A percentile compares a stretch with the other conserved stretches of the same genome.
These are phyloP conservation scores for Borostomias antarcticus DNA, from an alignment of 2,797 vertebrate genomes.

Conservation along the genomic window DNA sequence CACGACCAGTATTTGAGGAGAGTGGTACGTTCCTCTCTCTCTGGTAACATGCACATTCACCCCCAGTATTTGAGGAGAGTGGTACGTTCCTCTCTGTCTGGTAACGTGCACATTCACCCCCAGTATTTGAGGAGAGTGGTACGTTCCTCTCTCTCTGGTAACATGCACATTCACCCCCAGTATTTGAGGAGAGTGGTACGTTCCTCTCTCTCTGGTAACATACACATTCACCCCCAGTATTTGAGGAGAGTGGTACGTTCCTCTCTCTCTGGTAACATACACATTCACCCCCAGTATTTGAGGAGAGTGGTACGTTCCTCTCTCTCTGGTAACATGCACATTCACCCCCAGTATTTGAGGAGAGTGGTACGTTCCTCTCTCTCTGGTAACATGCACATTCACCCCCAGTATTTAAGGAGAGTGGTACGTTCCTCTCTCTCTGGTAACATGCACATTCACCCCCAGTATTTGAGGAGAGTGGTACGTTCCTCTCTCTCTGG, in stretches of 20 bases:
- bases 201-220: constrained; percentile 1
- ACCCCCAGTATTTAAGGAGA: constrained; percentile 81
- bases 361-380: constrained; percentile 77
- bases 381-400: constrained; percentile 58
- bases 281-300: constrained; percentile 84
- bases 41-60: constrained; percentile 66
- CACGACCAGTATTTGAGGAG: constrained; percentile 83
- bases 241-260: constrained; percentile 82
- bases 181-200: constrained; percentile 86
- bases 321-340: constrained; percentile 21
- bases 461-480: constrained; percentile 84
- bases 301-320: constrained; percentile 78
- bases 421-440: constrained; percentile 73
- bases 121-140: constrained; percentile 85
- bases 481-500: constrained; percentile 58
- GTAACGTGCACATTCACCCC: constrained; percentile 85
- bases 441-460: constrained; percentile 69
- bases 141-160: constrained; percentile 30
- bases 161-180: constrained; percentile 76
- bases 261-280: not conserved
- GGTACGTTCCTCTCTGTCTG: constrained; percentile 79
- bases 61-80: constrained; percentile 84
- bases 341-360: constrained; percentile 83
- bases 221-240: constrained; percentile 81
- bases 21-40: constrained; percentile 75